Percentiles rank a stretch among this genome's conserved stretches.
Conservation (phyloP, 2,888 invertebrate species). For the Mesorhabditis belari region DNA sequence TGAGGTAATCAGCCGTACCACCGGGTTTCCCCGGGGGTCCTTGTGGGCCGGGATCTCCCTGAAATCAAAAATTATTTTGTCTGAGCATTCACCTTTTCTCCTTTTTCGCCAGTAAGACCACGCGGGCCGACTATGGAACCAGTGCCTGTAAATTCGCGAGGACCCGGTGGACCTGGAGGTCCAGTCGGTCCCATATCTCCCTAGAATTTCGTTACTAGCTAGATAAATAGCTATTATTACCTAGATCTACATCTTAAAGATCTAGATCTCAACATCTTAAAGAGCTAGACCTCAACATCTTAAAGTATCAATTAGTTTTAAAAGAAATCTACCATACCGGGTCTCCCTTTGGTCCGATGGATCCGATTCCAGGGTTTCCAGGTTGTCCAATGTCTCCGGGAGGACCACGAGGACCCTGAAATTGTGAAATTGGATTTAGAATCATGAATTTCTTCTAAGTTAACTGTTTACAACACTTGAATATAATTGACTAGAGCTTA, state of each 20-base stretch:
- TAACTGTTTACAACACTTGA: background rate
- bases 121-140: slow-evolving; percentile 47
- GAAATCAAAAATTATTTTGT: slow-evolving; percentile 20
- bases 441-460: too few species aligned
- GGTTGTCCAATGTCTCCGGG: slow-evolving; percentile 54
- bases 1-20: slow-evolving; percentile 28
- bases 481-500: background rate
- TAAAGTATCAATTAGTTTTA: too few species aligned
- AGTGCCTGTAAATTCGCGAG: slow-evolving; percentile 45
- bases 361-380: slow-evolving; percentile 53
- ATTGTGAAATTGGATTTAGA: too few species aligned
- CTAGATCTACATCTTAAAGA: too few species aligned
- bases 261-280: too few species aligned
- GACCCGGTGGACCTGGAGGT: slow-evolving; percentile 56
- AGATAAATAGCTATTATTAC: too few species aligned
- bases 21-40: slow-evolving; percentile 50
- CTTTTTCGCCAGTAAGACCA: slow-evolving; percentile 45
- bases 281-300: too few species aligned
- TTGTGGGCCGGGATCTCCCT: slow-evolving; percentile 46
- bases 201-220: slow-evolving; percentile 24
- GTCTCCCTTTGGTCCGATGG: slow-evolving; percentile 53
- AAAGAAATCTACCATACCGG: slow-evolving; percentile 50
- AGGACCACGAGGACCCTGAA: slow-evolving; percentile 52
- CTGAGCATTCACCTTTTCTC: slow-evolving; percentile 51
- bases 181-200: slow-evolving; percentile 50